Evolutionary conservation across 2,888 invertebrate genomes (phyloP), one percentile per base, ranked within the genome.

Genomic region (Brenthis hecate): DNA sequence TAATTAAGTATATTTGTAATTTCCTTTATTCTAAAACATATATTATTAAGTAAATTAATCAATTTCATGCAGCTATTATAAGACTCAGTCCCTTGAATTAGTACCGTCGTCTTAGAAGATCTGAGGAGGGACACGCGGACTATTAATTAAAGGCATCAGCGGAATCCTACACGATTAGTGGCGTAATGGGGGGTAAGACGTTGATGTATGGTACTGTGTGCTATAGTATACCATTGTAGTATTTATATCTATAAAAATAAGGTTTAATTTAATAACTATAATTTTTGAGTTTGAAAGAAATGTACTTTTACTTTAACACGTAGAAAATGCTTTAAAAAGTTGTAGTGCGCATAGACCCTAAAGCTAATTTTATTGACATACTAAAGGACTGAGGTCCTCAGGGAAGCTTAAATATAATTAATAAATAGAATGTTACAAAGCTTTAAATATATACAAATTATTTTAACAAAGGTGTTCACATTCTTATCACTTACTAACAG

Each of bases 161-260:
- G 83, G 86, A 88, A 89, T 89, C 88, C 84, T 81, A 83, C 85
- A 84, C 87, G 88, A 89, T 89, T 89, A 87, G 88, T 84, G 80
- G 83, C 80, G 85, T 87, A 89, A 88, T 88, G 87, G 85, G 76
- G 81, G 76, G 79, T 77, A 75, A 80, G 85, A 87, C 86, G 80
- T 86, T 88, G 87, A 88, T 85, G 78, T 85, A 86, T 84, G 73
- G 70, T 67, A 13, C 47, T 61, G 13, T 48, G 2, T 32, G 13
- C 43, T 53, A 28, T 60, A 32, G 16, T 53, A 55, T 53, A 23
- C 14, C 23, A 66, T 43, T 57, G 36, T 62, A 55, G 32, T 53
- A 47, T 54, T 48, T 64, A 71, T 48, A 8, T 36, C 13, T 0
- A 14, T 61, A 3, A 6, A 0, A 53, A 13, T 51, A 54, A 53